Evolutionary conservation across 1,140 invertebrate genomes (phyloP).

Genomic region (Leguminivora glycinivorella): DNA sequence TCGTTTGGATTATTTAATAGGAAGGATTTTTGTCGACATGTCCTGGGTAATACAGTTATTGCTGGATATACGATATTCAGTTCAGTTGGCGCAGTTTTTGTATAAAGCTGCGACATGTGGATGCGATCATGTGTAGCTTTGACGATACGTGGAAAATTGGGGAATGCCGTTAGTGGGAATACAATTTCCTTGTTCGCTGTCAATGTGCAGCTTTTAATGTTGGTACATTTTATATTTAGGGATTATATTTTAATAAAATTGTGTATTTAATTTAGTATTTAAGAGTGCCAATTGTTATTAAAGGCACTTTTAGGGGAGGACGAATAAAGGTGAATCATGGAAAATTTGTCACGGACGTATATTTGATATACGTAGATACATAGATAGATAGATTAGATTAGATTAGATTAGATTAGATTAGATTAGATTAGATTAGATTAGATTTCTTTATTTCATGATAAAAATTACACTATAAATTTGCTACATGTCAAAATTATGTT

Average conservation of each 20-base stretch:
- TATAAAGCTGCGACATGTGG: background rate
- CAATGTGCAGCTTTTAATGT: background rate
- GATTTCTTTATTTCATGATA: too few relatives aligned
- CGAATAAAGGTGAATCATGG: background rate
- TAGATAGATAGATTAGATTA: too few relatives aligned
- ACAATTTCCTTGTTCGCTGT: background rate
- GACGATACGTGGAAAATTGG: background rate
- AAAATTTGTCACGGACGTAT: background rate
- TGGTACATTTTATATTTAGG: background rate
- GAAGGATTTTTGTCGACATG: background rate
- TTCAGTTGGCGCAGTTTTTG: slow-evolving; percentile 15
- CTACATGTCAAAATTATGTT: too few relatives aligned
- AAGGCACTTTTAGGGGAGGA: background rate
- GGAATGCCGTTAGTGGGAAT: background rate
- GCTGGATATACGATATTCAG: slow-evolving; percentile 18
- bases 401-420: too few relatives aligned
- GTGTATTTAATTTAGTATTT: too few relatives aligned
- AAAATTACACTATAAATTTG: too few relatives aligned
- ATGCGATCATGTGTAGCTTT: background rate
- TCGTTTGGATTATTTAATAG: slow-evolving; percentile 24
- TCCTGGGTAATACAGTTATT: slow-evolving; percentile 7
- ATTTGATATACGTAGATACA: background rate
- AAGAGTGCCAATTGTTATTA: too few relatives aligned
- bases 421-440: too few relatives aligned
- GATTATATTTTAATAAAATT: background rate